Evolutionary conservation across 2,888 invertebrate species (phyloP).

Genomic region (Tinea semifulvella): DNA sequence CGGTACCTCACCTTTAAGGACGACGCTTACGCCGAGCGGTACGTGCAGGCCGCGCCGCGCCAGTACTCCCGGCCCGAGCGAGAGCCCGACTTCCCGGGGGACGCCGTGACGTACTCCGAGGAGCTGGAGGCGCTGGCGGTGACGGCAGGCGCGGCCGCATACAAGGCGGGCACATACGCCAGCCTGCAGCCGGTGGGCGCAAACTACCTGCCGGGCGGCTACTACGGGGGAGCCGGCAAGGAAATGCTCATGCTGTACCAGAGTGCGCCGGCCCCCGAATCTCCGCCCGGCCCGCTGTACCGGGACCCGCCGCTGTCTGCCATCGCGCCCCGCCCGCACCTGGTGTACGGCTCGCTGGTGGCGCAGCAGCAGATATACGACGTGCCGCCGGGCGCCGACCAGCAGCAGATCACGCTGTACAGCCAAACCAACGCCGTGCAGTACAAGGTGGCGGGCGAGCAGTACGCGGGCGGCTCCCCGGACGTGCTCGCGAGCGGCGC

Average conservation of each 20-base stretch:
- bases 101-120: conserved; percentile 27
- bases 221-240: conserved; percentile 31
- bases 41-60: conserved; percentile 29
- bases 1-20: conserved; percentile 50
- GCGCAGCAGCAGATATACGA: conserved; percentile 61
- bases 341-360: conserved; percentile 54
- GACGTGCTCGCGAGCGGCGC: conserved; percentile 19
- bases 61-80: conserved; percentile 29
- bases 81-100: conserved; percentile 26
- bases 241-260: conserved; percentile 42
- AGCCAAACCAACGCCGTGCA: conserved; percentile 57
- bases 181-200: conserved; percentile 70
- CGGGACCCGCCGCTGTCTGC: conserved; percentile 74
- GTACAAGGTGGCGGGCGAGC: conserved; percentile 48
- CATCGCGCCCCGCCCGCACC: conserved; percentile 58
- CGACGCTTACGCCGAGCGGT: conserved; percentile 37
- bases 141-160: conserved; percentile 26
- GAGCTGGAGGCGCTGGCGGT: conserved; percentile 33
- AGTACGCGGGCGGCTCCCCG: conserved; percentile 29
- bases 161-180: conserved; percentile 60
- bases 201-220: conserved; percentile 25
- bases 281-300: conserved; percentile 68
- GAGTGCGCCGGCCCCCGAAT: conserved; percentile 48
- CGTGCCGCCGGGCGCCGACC: conserved; percentile 64
- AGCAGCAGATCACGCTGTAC: conserved; percentile 66